Evolutionary conservation across 1,140 invertebrate species (phyloP), one percentile per base, ranked within the genome.

Genomic region (Neodiprion lecontei): DNA sequence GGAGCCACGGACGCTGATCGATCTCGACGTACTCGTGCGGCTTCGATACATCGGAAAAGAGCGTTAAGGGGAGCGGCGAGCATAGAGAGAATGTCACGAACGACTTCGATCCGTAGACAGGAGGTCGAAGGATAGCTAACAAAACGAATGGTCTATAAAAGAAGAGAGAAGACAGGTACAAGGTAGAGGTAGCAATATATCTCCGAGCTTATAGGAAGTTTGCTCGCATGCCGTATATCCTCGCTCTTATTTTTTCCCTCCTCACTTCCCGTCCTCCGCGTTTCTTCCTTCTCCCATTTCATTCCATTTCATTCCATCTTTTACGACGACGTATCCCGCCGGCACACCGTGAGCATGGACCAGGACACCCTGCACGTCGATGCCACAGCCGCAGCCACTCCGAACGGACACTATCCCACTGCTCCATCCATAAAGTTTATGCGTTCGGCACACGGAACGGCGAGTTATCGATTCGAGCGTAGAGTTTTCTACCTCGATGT

Each of bases 101-200:
- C 53, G 53, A 17, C 8, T 61, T 61, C 53, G 53, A 61, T 17
- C 53, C 53, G 4, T 8, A 9, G 53, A 61, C 53, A 61, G 53
- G 40, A 47, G 40, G 67, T 69, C 67, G 21, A 69, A 69, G 67
- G 12, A 69, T 69, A 21, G 67, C 21, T 47, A 23, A 23, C 17
- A 47, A 47, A 21, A 69, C 21, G 67, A 69, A 47, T 69, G 67
- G 67, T 69, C 67, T 69, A 69, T 69, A 69, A 69, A 69, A 69
- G 67, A 47, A 69, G 10, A 47, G 17, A 47, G 17, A 69, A 69
- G 67, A 69, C 67, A 69, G 67, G 67, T 61, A 61, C 53, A 61
- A 61, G 53, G 53, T 61, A 61, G 53, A 69, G 17, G 40, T 23
- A 21, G 67, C 67, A 12, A 69, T 69, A 69, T 21, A 69, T 69